phyloP scores from a whole-genome alignment of 2,113 vertebrate genomes.

The Onychostoma macrolepis region DNA sequence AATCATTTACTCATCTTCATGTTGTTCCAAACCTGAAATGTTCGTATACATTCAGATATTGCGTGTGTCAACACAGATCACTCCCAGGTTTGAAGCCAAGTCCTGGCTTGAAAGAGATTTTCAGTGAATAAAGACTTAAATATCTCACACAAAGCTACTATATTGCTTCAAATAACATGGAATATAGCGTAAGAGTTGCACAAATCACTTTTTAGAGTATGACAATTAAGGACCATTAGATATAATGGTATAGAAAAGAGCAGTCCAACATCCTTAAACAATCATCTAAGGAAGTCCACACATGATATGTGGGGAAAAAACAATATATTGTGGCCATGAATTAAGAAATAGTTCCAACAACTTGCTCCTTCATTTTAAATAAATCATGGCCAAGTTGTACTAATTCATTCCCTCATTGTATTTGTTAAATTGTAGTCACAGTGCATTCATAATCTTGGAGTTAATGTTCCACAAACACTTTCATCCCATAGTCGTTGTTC shows the following conservation, averaged over 20 bases:
- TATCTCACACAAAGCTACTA: not conserved
- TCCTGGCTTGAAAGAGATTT: not conserved
- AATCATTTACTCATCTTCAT: not conserved
- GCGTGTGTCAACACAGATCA: not conserved
- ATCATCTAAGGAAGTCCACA: not conserved
- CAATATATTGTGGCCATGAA: not conserved
- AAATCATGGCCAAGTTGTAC: not conserved
- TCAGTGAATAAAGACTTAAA: not conserved
- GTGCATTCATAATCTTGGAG: not conserved
- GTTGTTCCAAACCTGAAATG: not conserved
- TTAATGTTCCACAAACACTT: constrained; percentile 57
- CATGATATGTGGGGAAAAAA: not conserved
- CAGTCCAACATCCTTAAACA: not conserved
- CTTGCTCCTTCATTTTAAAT: not conserved
- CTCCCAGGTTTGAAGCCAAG: not conserved
- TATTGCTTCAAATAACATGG: not conserved
- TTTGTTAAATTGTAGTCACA: constrained; percentile 24
- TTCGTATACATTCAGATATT: not conserved
- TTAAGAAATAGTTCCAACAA: not conserved
- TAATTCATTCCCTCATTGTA: not conserved
- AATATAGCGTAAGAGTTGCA: not conserved
- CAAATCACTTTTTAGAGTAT: not conserved
- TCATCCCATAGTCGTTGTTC: constrained; percentile 49
- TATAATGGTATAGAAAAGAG: not conserved
- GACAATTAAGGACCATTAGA: not conserved